phyloP scores from a whole-genome alignment of 2,888 invertebrate genomes.

The Fissipunctia ypsillon region DNA sequence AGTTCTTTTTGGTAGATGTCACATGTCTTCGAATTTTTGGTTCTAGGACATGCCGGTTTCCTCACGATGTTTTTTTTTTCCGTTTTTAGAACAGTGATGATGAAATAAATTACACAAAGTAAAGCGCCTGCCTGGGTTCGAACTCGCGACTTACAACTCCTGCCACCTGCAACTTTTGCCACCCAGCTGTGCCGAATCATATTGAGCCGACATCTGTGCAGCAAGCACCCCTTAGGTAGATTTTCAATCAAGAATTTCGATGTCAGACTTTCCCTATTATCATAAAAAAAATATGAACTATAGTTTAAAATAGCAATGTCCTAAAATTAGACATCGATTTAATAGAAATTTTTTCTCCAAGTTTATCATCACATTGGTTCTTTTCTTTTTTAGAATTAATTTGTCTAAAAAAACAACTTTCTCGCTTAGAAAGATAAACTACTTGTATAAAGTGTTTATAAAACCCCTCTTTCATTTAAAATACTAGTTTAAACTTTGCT shows the following conservation, averaged over 20 bases:
- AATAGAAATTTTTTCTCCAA: neutral
- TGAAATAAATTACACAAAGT: too few relatives aligned
- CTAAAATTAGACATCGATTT: neutral
- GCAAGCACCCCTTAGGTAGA: too few relatives aligned
- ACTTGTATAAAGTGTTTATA: conserved; percentile 35
- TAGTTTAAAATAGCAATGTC: neutral
- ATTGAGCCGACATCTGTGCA: neutral
- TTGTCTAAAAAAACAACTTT: conserved; percentile 37
- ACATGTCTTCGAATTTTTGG: too few relatives aligned
- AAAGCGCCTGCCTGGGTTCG: too few relatives aligned
- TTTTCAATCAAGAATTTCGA: neutral
- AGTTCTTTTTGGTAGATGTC: too few relatives aligned
- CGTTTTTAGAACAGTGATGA: too few relatives aligned
- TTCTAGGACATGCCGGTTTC: too few relatives aligned
- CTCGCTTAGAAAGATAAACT: conserved; percentile 40
- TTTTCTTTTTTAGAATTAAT: conserved; percentile 6
- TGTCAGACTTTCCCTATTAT: neutral
- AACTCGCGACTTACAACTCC: too few relatives aligned
- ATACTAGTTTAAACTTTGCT: conserved; percentile 59
- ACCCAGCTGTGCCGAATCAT: neutral
- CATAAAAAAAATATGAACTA: too few relatives aligned
- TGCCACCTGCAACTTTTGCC: too few relatives aligned
- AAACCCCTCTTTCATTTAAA: conserved; percentile 49
- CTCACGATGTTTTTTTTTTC: too few relatives aligned
- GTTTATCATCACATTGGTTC: neutral